These are phyloP conservation scores for Abramis brama DNA, from an alignment of 2,113 vertebrate genomes.

Conservation along the genomic window DNA sequence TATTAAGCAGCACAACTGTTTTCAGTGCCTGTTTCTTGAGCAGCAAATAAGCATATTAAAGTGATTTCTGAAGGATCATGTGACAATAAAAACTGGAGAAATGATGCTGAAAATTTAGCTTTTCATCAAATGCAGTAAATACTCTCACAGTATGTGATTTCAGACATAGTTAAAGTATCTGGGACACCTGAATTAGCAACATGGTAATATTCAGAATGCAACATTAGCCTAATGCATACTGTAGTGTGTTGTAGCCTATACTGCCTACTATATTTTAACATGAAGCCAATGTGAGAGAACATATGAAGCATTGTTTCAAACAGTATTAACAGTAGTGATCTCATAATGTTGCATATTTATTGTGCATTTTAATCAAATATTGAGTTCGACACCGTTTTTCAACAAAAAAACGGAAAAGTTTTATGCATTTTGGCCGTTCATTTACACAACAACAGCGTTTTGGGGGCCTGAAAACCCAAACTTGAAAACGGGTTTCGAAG, in stretches of 20 bases:
- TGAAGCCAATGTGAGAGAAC: not conserved
- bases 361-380: too few relatives aligned
- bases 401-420: too few relatives aligned
- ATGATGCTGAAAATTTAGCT: not conserved
- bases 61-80: not conserved
- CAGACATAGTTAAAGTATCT: not conserved
- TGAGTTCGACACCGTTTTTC: too few relatives aligned
- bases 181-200: not conserved
- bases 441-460: too few relatives aligned
- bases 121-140: not conserved
- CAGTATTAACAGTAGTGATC: not conserved
- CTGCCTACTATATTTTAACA: not conserved
- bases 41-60: not conserved
- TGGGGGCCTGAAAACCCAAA: too few relatives aligned
- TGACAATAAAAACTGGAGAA: not conserved
- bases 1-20: not conserved
- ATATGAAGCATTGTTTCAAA: not conserved
- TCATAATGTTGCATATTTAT: too few relatives aligned
- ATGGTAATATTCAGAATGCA: not conserved
- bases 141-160: not conserved
- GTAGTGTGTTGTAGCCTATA: not conserved
- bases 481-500: too few relatives aligned
- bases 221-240: not conserved
- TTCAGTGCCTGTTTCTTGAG: not conserved
- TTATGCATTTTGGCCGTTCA: too few relatives aligned